Evolutionary conservation across 1,140 invertebrate genomes (phyloP), one percentile per base, ranked within the genome.

Genomic region (Microplitis mediator): DNA sequence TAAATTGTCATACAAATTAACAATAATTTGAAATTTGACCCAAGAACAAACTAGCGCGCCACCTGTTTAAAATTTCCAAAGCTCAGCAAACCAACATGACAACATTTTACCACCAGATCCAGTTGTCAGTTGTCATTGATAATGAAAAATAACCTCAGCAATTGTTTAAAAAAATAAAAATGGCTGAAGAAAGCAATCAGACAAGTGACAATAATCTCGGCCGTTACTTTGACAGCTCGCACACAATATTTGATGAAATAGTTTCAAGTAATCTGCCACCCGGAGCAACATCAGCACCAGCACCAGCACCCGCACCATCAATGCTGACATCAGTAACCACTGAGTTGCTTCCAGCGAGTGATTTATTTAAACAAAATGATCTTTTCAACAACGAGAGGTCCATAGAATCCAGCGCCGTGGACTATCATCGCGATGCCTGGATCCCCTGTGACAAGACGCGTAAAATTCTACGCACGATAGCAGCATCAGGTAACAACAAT

Each of bases 211-310:
- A 76, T 13, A 79, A 71, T 45, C 69, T 86, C 0, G 83, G 81
- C 56, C 80, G 80, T 69, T 87, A 86, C 60, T 87, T 87, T 61
- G 83, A 84, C 52, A 84, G 76, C n/a, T 77, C 78, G 0, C 82
- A 76, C 4, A 84, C 84, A 8, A 84, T 87, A 51, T 87, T 87
- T 52, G 84, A 87, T 14, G 85, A 87, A 36, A 84, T 87, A n/a
- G 81, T 83, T 0, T 77, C 83, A 23, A 23, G 23, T 23, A 23
- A 23, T 0, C 74, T 74, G 32, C 51, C 77, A 6, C 45, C 70
- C 0, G 75, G 82, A 54, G n/a, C 39, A 75, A n/a, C 63, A 60
- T 61, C 35, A n/a, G 4, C 39, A 50, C n/a, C 4, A 14, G 9
- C 13, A 52, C 60, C 54, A n/a, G 3, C 13, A 9, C 11, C 65